Percentiles rank a stretch among this genome's conserved stretches.
phyloP scores from a whole-genome alignment of 2,113 vertebrate genomes.

The Kryptolebias marmoratus region DNA sequence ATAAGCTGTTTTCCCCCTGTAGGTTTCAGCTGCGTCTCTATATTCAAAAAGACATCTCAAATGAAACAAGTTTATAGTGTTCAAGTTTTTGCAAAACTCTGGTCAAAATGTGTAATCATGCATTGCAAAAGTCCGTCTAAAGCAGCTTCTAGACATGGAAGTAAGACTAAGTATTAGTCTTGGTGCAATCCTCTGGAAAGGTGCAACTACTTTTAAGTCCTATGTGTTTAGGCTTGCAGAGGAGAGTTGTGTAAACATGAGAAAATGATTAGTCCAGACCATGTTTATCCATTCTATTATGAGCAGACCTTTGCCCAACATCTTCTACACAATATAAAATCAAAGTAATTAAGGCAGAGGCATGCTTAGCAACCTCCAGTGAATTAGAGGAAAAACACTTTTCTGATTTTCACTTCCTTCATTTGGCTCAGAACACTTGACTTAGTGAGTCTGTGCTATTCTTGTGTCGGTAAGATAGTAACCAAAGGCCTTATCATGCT shows the following conservation, averaged over 20 bases:
- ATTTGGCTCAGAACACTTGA: neutral
- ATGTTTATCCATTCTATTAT: conserved; percentile 13
- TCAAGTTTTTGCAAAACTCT: neutral
- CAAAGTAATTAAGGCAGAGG: neutral
- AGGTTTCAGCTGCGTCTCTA: conserved; percentile 4
- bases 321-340: neutral
- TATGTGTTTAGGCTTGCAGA: conserved; percentile 24
- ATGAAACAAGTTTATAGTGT: neutral
- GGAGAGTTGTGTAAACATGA: conserved; percentile 25
- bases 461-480: conserved; percentile 49
- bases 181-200: neutral
- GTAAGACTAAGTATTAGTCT: neutral
- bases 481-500: conserved; percentile 41
- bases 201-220: conserved; percentile 6
- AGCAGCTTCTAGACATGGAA: neutral
- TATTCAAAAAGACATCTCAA: neutral
- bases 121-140: neutral
- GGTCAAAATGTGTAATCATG: neutral
- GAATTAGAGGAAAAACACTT: neutral
- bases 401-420: conserved; percentile 27
- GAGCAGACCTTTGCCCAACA: conserved; percentile 12
- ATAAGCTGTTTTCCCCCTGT: too few relatives aligned
- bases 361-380: neutral
- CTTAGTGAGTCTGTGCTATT: conserved; percentile 13
- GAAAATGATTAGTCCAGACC: conserved; percentile 31